phyloP scores from a whole-genome alignment of 2,113 vertebrate species.

The Syrmaticus mikado region DNA sequence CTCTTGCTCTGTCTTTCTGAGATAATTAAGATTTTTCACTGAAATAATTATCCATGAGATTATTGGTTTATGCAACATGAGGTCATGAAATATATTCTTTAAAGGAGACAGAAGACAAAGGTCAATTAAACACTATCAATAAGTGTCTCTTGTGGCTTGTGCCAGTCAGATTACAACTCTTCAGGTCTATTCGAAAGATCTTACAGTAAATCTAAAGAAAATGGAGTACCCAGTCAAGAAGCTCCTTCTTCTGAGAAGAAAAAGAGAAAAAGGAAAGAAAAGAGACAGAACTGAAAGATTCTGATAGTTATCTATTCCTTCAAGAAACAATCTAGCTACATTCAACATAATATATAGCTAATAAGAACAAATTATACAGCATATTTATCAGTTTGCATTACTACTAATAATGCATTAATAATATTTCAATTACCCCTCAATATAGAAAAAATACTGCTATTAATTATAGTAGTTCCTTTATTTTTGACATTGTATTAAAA shows the following conservation, averaged over 20 bases:
- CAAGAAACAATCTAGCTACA: neutral
- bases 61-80: neutral
- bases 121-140: neutral
- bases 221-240: neutral
- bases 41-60: neutral
- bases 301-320: neutral
- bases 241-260: neutral
- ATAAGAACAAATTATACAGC: neutral
- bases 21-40: neutral
- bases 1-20: too few species aligned
- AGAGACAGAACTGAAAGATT: neutral
- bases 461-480: neutral
- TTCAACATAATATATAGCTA: neutral
- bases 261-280: neutral
- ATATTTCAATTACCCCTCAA: neutral
- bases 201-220: neutral
- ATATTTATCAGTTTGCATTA: neutral
- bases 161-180: neutral
- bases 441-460: neutral
- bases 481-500: neutral
- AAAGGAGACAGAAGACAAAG: neutral
- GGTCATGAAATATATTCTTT: neutral
- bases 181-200: neutral
- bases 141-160: neutral
- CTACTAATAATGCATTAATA: neutral